These are phyloP conservation scores for Egretta garzetta DNA, from an alignment of 2,113 vertebrate species.

Conservation along the genomic window DNA sequence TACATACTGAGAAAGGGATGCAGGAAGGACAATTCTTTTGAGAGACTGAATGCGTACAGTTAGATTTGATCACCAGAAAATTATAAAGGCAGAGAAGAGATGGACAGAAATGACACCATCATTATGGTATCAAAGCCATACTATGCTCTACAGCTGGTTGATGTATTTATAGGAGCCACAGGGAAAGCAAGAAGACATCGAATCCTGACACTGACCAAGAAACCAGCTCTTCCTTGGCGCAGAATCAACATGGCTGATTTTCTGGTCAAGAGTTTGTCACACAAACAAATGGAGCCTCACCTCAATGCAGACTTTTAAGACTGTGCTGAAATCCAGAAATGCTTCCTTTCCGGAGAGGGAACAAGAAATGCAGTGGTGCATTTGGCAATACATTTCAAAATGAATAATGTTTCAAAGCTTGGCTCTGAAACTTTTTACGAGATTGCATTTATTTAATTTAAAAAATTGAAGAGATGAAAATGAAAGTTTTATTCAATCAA, in stretches of 20 bases:
- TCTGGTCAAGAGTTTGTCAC: background rate
- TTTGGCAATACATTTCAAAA: background rate
- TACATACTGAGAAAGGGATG: background rate
- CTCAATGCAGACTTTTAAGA: background rate
- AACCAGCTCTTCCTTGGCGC: background rate
- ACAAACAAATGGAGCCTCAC: background rate
- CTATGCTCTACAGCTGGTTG: background rate
- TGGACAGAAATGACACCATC: background rate
- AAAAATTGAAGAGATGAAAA: background rate
- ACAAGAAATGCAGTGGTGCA: background rate
- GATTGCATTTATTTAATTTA: background rate
- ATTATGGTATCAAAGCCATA: background rate
- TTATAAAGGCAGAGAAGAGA: background rate
- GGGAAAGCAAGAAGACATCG: background rate
- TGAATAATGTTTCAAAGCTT: background rate
- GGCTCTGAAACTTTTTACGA: background rate
- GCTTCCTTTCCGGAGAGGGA: background rate
- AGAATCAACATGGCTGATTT: rapidly evolving
- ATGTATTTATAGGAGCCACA: background rate
- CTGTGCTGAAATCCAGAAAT: background rate
- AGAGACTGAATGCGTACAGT: background rate
- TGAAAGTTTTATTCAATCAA: background rate
- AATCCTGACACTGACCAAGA: background rate
- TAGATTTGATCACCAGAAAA: background rate
- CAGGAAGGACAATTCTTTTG: background rate